phyloP scores from a whole-genome alignment of 2,888 invertebrate species.

The Pelosia muscerda region DNA sequence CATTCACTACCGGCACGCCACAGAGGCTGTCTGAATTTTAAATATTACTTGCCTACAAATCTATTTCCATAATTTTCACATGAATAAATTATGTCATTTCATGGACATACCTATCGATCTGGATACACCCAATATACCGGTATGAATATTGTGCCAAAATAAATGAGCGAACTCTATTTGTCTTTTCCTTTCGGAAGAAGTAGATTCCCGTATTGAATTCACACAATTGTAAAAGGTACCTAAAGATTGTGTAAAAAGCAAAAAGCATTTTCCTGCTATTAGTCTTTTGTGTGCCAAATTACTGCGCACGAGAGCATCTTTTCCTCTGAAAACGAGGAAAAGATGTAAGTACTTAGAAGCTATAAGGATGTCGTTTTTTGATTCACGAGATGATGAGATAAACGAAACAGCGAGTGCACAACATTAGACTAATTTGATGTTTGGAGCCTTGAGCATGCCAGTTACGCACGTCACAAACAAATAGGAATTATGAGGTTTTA shows the following conservation, averaged over 20 bases:
- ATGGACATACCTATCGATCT: background rate
- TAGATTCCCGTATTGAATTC: background rate
- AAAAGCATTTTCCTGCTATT: conserved; percentile 1
- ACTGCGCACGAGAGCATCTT: background rate
- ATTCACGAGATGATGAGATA: background rate
- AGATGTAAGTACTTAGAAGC: background rate
- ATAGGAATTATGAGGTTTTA: background rate
- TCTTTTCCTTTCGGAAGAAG: background rate
- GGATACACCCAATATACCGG: no score
- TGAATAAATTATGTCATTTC: background rate
- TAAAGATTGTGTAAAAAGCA: no score
- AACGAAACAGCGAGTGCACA: background rate
- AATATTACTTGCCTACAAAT: background rate
- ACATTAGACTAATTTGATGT: conserved; percentile 2
- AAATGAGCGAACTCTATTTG: no score
- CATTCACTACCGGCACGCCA: no score
- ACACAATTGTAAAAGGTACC: no score
- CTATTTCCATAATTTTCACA: background rate
- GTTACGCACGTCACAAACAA: background rate
- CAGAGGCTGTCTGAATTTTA: no score
- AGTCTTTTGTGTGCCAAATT: background rate
- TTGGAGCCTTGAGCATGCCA: background rate
- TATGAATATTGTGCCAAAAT: background rate
- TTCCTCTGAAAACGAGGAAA: background rate
- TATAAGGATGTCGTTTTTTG: conserved; percentile 1